phyloP scores from a whole-genome alignment of 1,140 invertebrate genomes.

The Trichonephila clavata region DNA sequence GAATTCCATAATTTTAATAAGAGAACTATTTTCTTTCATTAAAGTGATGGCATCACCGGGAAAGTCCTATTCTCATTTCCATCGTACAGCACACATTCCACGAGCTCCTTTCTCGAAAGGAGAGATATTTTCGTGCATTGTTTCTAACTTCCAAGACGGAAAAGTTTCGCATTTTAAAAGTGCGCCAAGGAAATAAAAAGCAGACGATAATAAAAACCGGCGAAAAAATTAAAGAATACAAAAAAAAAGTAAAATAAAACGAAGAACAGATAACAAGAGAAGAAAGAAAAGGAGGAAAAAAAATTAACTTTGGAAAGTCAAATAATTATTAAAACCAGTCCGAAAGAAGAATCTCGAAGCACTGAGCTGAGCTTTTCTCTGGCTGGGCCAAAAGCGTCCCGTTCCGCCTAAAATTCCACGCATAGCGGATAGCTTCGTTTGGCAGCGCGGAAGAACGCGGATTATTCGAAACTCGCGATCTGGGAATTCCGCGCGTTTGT shows the following conservation, averaged over 20 bases:
- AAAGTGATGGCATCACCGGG: constrained; percentile 34
- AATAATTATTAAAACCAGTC: constrained; percentile 75
- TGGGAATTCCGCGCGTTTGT: constrained; percentile 74
- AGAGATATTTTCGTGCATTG: constrained; percentile 59
- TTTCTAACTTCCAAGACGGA: constrained; percentile 7
- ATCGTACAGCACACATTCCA: neutral
- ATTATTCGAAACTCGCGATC: constrained; percentile 75
- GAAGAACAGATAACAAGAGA: constrained; percentile 18
- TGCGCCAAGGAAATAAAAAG: neutral
- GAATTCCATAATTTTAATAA: constrained; percentile 68
- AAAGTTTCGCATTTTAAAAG: constrained; percentile 55
- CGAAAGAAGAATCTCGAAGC: constrained; percentile 48
- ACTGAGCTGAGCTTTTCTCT: neutral
- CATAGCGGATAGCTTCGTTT: constrained; percentile 68
- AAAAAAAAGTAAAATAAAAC: neutral
- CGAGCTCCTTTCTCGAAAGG: neutral
- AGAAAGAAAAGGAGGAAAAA: constrained; percentile 12
- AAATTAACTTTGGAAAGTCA: constrained; percentile 68
- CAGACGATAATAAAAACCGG: constrained; percentile 46
- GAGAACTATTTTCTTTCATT: constrained; percentile 63
- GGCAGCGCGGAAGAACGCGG: constrained; percentile 64
- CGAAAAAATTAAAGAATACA: neutral
- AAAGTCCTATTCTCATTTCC: constrained; percentile 56
- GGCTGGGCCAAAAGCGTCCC: constrained; percentile 25
- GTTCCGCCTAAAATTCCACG: constrained; percentile 62